A percentile compares a stretch with the other conserved stretches of the same genome.
Evolutionary conservation across 64 coral and sea anemone genomes (phyloP).

Genomic region (Acropora yongei): DNA sequence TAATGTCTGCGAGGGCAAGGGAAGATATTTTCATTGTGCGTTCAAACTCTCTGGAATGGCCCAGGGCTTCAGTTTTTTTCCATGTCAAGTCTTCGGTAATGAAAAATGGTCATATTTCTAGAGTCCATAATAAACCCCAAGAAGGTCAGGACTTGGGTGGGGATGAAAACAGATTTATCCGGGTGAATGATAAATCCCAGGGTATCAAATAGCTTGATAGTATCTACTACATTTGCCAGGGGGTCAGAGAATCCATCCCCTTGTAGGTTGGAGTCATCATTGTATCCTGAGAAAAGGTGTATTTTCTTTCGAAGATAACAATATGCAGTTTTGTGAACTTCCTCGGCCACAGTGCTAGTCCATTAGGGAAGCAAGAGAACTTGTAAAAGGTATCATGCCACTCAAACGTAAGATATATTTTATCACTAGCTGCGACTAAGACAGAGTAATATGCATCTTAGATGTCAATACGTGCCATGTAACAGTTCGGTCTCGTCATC

Average conservation of each 20-base stretch:
- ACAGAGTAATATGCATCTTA: constrained; percentile 36
- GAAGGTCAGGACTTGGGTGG: neutral
- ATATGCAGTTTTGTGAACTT: too few species aligned
- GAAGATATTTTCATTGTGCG: too few species aligned
- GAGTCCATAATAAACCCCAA: neutral
- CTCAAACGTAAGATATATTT: constrained; percentile 50
- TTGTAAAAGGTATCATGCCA: neutral
- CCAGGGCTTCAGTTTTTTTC: too few species aligned
- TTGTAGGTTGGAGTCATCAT: too few species aligned
- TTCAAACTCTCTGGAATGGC: too few species aligned
- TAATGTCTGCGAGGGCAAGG: too few species aligned
- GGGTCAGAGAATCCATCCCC: too few species aligned
- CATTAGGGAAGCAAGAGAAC: constrained; percentile 22
- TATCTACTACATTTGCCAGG: too few species aligned
- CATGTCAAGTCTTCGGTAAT: too few species aligned
- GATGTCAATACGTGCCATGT: constrained; percentile 1
- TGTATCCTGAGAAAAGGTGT: too few species aligned
- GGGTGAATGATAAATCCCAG: constrained; percentile 42
- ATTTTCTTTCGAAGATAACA: too few species aligned
- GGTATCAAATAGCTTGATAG: neutral
- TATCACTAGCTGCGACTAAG: constrained; percentile 7
- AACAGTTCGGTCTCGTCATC: neutral
- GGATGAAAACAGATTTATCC: constrained; percentile 31
- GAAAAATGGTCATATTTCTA: neutral
- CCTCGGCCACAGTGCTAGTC: neutral